phyloP scores from a whole-genome alignment of 2,113 vertebrate species.

The Talpa occidentalis region DNA sequence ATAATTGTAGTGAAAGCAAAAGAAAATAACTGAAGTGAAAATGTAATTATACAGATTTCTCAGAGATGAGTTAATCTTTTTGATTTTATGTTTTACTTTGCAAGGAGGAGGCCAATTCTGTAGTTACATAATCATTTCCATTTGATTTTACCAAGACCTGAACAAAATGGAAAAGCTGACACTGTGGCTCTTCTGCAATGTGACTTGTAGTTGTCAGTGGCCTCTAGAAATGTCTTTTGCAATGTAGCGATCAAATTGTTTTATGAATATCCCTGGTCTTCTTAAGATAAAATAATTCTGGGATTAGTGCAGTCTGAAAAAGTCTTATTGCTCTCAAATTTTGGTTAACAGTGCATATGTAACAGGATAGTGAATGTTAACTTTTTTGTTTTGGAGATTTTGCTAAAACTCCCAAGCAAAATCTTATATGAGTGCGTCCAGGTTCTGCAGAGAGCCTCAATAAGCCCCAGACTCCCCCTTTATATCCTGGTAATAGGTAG shows the following conservation, averaged over 20 bases:
- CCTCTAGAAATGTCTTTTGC: constrained; percentile 25
- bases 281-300: background rate
- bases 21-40: background rate
- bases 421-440: background rate
- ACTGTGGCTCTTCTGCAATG: background rate
- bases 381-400: constrained; percentile 27
- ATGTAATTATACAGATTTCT: background rate
- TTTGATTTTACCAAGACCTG: constrained; percentile 49
- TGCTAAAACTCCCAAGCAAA: constrained; percentile 14
- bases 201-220: background rate
- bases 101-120: background rate
- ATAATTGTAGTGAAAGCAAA: background rate
- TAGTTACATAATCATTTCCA: background rate
- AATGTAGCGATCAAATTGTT: background rate
- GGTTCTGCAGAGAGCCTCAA: background rate
- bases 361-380: background rate
- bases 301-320: background rate
- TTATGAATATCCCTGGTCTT: constrained; percentile 46
- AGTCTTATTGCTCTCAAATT: background rate
- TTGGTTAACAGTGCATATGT: background rate
- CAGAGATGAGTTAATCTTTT: constrained; percentile 1
- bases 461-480: background rate
- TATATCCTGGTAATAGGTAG: background rate
- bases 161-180: constrained; percentile 4
- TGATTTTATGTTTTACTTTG: background rate